Base-by-base conservation (phyloP, 2,888 invertebrate genomes). In the Agrochola macilenta region DNA sequence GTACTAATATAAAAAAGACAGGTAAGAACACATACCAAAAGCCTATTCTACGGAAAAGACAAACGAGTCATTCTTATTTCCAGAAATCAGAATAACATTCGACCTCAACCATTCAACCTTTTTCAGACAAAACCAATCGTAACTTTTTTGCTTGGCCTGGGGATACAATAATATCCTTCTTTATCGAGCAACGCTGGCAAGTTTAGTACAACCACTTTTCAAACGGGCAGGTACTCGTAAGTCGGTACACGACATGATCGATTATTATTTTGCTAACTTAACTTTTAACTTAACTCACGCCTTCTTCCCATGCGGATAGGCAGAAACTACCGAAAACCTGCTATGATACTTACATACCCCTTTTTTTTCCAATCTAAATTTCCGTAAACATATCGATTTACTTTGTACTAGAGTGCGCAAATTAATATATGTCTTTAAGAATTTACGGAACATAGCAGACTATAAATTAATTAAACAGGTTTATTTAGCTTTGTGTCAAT, bases 81-180 rank as follows among this genome's bases (percentile, higher is more conserved):
- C 35, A 39, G 35, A 70, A 46, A 57, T 63, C 35, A 26, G 46
- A 61, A 70, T 63, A 43, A 46, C 23, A 17, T 64, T 76, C n/a
- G 57, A 76, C 39, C 39, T 39, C 39, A 43, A 43, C 43, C 43
- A 43, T 43, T 43, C 39, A 39, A 52, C 66, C 71, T 63, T 78
- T 74, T 78, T 49, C 35, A n/a, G 26, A 20, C 57, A 46, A 54
- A 78, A 23, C 35, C 61, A 54, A 78, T 69, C 46, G 26, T 54
- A 78, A 69, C 43, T 77, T 69, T 43, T 77, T 9, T 61, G 14
- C 26, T 11, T 54, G 30, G 35, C 69, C 52, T 23, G 23, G 35
- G 61, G 69, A 61, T 54, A 77, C 78, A 78, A 69, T 61, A 57
- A 8, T n/a, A 65, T 69, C 26, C 2, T 46, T 46, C 46, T 77